These are phyloP conservation scores for Nephotettix cincticeps DNA, from an alignment of 1,140 invertebrate genomes.

Conservation along the genomic window DNA sequence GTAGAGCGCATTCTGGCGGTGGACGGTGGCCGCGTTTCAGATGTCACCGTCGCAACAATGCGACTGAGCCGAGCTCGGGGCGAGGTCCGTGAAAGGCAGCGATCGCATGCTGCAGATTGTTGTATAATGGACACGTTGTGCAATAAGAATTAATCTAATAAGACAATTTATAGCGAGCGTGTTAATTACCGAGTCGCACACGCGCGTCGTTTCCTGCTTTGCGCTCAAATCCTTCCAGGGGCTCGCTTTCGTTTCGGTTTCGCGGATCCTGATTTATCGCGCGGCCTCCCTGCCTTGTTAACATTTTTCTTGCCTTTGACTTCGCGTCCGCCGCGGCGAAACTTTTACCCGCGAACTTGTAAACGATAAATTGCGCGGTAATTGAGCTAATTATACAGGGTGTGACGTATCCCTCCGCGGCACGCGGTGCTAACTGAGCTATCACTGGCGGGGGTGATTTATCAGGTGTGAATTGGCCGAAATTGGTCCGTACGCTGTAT, in stretches of 20 bases:
- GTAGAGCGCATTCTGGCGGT: too few species aligned
- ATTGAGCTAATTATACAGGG: slow-evolving; percentile 4
- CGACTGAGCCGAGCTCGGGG: too few species aligned
- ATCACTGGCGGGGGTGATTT: too few species aligned
- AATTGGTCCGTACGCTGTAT: too few species aligned
- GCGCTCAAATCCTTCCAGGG: not conserved
- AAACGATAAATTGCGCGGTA: slow-evolving; percentile 6
- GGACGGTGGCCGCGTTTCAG: too few species aligned
- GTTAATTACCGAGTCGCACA: not conserved
- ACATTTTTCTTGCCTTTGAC: slow-evolving; percentile 19
- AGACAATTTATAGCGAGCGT: slow-evolving; percentile 15
- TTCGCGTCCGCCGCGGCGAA: not conserved
- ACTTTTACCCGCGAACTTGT: not conserved
- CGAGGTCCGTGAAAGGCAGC: too few species aligned
- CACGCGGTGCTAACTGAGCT: too few species aligned
- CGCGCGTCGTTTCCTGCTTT: not conserved
- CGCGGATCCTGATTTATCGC: slow-evolving; percentile 9
- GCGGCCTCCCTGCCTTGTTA: slow-evolving; percentile 12
- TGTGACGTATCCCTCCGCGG: too few species aligned
- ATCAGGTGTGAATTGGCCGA: too few species aligned
- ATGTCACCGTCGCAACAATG: too few species aligned
- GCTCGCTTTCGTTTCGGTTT: slow-evolving; percentile 13
- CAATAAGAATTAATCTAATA: slow-evolving; percentile 22
- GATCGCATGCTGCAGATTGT: slow-evolving; percentile 16
- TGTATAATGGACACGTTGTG: slow-evolving; percentile 11